Conservation (phyloP, 1,140 invertebrate species). For the Phymorhynchus buccinoides region DNA sequence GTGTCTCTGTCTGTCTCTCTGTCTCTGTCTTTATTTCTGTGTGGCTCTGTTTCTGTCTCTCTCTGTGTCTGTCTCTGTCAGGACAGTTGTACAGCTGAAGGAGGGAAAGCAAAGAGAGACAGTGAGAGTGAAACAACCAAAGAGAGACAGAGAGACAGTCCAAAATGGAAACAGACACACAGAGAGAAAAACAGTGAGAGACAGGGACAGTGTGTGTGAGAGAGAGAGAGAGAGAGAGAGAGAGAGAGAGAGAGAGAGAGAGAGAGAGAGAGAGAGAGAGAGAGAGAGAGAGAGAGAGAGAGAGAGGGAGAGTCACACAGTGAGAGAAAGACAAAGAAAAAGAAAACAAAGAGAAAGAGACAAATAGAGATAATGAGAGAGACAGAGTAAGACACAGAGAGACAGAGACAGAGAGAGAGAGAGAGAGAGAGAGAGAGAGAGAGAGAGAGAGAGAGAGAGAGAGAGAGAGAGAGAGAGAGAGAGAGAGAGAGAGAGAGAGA, state of each 20-base stretch:
- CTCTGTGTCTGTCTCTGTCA: too few relatives aligned
- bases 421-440: neutral
- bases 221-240: neutral
- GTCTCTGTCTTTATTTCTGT: too few relatives aligned
- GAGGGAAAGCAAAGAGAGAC: neutral
- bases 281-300: neutral
- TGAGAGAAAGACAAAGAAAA: too few relatives aligned
- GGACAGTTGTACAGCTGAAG: too few relatives aligned
- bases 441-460: slow-evolving; percentile 18
- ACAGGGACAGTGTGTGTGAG: neutral
- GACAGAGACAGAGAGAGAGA: neutral
- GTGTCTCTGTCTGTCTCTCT: too few relatives aligned
- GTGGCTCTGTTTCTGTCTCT: too few relatives aligned
- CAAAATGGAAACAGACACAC: too few relatives aligned
- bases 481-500: neutral
- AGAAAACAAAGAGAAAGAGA: too few relatives aligned
- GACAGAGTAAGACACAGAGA: neutral
- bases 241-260: neutral
- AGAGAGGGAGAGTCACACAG: neutral
- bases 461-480: neutral
- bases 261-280: neutral
- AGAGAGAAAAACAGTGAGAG: neutral
- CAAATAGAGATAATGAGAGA: too few relatives aligned
- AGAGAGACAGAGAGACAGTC: neutral
- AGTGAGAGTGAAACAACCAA: neutral